Evolutionary conservation across 2,797 vertebrate genomes (phyloP).

Genomic region (Lepilemur ruficaudatus): DNA sequence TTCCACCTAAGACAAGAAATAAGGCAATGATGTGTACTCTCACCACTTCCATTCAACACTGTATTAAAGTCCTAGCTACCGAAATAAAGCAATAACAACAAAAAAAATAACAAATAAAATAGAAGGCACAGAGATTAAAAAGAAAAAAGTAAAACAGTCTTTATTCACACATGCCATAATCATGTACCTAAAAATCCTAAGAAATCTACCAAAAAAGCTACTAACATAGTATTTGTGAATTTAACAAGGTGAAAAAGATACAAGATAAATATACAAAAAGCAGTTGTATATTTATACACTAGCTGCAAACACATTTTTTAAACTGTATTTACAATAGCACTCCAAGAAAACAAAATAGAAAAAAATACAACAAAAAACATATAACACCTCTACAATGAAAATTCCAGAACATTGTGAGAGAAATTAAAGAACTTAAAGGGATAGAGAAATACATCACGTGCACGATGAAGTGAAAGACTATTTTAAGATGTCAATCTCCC

Average conservation of each 20-base stretch:
- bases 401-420: not conserved
- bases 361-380: not conserved
- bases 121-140: not conserved
- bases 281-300: not conserved
- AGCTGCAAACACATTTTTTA: not conserved
- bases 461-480: not conserved
- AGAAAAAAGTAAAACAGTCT: not conserved
- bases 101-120: not conserved
- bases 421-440: not conserved
- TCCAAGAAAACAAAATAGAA: not conserved
- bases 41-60: not conserved
- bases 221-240: not conserved
- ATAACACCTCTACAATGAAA: not conserved
- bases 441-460: not conserved
- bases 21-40: not conserved
- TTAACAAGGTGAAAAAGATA: not conserved
- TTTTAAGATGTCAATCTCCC: not conserved
- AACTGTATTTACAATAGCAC: not conserved
- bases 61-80: not conserved
- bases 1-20: not conserved
- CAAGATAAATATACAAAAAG: not conserved
- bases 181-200: not conserved
- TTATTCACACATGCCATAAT: not conserved
- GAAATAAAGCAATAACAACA: not conserved
- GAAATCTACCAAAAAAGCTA: not conserved